Percentiles rank a stretch among this genome's conserved stretches.
These are phyloP conservation scores for Phytoseiulus persimilis DNA, from an alignment of 2,888 invertebrate species.

Conservation along the genomic window DNA sequence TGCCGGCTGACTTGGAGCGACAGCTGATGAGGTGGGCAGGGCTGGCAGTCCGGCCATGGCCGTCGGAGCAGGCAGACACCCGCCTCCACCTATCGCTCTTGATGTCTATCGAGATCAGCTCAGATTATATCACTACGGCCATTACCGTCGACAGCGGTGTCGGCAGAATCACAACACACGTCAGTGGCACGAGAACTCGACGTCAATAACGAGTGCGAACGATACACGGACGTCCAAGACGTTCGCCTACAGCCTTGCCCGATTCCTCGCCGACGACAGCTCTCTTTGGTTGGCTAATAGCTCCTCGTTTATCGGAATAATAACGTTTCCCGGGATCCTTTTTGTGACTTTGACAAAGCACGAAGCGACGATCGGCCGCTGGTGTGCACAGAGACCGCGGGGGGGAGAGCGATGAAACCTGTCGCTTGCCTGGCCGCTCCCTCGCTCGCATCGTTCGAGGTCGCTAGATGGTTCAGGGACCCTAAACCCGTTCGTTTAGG, in stretches of 20 bases:
- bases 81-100: neutral
- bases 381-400: too few relatives aligned
- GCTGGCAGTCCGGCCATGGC: neutral
- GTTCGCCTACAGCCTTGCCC: neutral
- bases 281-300: neutral
- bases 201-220: neutral
- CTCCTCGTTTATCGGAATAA: neutral
- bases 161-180: too few relatives aligned
- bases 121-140: neutral
- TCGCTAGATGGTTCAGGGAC: neutral
- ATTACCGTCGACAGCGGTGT: neutral
- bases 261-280: too few relatives aligned
- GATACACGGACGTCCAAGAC: neutral
- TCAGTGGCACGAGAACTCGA: neutral
- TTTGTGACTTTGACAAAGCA: neutral
- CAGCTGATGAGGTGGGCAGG: conserved; percentile 5
- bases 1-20: neutral
- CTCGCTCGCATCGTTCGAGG: neutral
- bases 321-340: neutral
- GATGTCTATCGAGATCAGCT: neutral
- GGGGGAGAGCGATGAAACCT: neutral
- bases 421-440: neutral
- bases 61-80: neutral
- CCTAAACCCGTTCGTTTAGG: neutral
- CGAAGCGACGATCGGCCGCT: neutral